These are phyloP conservation scores for Siniperca scherzeri DNA, from an alignment of 2,797 vertebrate genomes.

Conservation along the genomic window DNA sequence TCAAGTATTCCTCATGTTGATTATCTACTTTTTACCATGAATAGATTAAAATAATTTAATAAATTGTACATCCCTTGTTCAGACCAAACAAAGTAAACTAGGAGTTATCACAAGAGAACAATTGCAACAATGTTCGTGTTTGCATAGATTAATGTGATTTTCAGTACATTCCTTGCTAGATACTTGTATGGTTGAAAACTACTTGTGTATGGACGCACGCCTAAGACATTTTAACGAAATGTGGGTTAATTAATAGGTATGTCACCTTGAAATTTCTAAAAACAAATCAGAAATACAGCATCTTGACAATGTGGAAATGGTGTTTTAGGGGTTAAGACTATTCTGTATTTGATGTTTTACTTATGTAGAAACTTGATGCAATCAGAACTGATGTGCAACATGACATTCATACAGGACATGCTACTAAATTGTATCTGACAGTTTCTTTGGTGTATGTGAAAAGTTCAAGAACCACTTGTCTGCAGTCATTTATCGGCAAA, in stretches of 20 bases:
- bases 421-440: conserved; percentile 15
- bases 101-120: conserved; percentile 5
- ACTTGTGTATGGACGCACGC: background rate
- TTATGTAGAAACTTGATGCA: background rate
- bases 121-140: conserved; percentile 33
- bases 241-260: background rate
- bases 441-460: conserved; percentile 55
- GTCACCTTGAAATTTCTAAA: background rate
- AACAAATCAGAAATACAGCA: background rate
- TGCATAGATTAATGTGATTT: conserved; percentile 65
- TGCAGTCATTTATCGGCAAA: background rate
- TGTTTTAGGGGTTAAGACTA: background rate
- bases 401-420: background rate
- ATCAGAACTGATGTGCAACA: conserved; percentile 7
- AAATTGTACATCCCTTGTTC: background rate
- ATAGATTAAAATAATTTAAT: background rate
- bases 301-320: background rate
- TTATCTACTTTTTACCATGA: background rate
- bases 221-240: background rate
- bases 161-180: conserved; percentile 24
- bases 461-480: conserved; percentile 9
- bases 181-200: conserved; percentile 7
- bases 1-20: background rate
- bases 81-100: background rate
- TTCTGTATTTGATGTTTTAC: conserved; percentile 23